Evolutionary conservation across 2,113 vertebrate species (phyloP).

Genomic region (Spheniscus mendiculus): DNA sequence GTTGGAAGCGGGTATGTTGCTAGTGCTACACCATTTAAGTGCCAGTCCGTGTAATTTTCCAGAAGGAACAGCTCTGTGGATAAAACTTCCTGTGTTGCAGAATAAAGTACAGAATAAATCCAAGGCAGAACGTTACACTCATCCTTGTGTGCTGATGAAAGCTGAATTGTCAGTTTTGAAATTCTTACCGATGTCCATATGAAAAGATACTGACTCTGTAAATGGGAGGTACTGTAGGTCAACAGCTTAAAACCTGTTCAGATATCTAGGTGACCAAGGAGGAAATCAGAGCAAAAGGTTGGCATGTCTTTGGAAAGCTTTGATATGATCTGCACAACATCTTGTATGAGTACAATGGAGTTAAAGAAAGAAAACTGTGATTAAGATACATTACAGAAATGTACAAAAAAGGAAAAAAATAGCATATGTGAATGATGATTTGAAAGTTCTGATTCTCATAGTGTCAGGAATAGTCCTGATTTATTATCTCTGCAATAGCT

Average conservation of each 20-base stretch:
- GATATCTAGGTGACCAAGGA: neutral
- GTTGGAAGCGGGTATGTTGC: neutral
- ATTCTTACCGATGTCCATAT: neutral
- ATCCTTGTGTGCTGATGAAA: neutral
- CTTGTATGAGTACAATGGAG: neutral
- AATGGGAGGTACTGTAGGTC: neutral
- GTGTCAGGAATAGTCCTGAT: neutral
- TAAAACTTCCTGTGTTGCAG: neutral
- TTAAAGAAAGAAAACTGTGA: neutral
- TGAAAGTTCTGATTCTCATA: neutral
- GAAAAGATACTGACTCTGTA: neutral
- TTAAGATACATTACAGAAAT: neutral
- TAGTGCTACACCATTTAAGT: neutral
- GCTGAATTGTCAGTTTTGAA: neutral
- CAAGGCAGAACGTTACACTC: neutral
- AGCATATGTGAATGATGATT: neutral
- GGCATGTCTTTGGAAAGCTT: conserved; percentile 5
- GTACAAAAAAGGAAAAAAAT: neutral
- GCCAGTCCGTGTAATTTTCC: neutral
- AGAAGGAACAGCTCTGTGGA: conserved; percentile 6
- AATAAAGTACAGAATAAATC: conserved; percentile 13
- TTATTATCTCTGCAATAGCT: neutral
- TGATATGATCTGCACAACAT: neutral
- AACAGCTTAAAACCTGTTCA: neutral
- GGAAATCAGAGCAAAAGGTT: neutral